Percentiles rank a stretch among this genome's conserved stretches.
These are phyloP conservation scores for Crotalus helleri DNA, from an alignment of 2,113 vertebrate species.

Conservation along the genomic window DNA sequence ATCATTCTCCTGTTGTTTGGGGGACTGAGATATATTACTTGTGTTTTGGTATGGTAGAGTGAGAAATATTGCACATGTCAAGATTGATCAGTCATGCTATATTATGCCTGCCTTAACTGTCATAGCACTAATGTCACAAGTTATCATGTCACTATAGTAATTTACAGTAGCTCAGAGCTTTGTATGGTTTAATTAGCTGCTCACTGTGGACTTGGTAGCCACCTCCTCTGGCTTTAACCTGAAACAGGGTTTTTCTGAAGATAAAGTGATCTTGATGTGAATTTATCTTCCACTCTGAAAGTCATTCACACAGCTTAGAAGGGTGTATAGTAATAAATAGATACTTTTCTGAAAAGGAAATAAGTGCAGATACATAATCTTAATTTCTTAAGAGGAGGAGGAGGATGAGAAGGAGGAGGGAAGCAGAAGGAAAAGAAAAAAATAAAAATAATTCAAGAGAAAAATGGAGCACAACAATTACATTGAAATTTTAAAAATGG, in stretches of 20 bases:
- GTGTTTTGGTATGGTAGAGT: not conserved
- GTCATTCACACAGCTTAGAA: not conserved
- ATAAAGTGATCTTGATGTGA: not conserved
- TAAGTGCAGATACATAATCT: not conserved
- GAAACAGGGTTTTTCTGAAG: not conserved
- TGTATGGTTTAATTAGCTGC: slow-evolving; percentile 8
- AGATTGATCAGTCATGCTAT: slow-evolving; percentile 5
- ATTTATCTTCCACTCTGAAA: not conserved
- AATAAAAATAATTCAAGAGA: not conserved
- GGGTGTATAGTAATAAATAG: not conserved
- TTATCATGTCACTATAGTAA: slow-evolving; percentile 19
- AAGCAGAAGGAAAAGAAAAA: not conserved
- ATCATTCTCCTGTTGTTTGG: slow-evolving; percentile 10
- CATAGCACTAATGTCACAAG: slow-evolving; percentile 23
- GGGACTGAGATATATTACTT: not conserved
- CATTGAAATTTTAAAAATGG: not conserved
- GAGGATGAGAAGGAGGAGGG: not conserved
- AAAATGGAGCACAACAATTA: not conserved
- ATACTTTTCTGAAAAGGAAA: not conserved
- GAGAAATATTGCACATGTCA: not conserved
- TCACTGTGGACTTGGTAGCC: not conserved
- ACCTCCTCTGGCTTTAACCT: slow-evolving; percentile 2
- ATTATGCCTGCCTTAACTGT: slow-evolving; percentile 12
- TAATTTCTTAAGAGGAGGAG: not conserved
- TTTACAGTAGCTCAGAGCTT: slow-evolving; percentile 18